Base-by-base conservation (phyloP, 2,888 invertebrate genomes). In the Stenotaenia linearis region DNA sequence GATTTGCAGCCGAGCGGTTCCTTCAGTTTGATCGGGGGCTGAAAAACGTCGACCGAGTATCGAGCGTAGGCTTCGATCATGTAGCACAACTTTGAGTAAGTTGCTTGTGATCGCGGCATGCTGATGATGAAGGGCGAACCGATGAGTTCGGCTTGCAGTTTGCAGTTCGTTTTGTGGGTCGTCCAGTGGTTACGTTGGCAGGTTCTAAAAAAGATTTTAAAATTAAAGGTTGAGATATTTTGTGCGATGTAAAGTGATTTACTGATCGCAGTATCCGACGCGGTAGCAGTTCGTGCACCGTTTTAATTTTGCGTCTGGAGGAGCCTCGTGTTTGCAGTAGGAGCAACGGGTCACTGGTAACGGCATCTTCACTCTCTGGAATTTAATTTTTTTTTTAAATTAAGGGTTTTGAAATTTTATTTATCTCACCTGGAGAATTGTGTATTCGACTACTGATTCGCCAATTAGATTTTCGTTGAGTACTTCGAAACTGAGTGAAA, bases 241-340 rank as follows among this genome's bases (percentile, higher is more conserved):
- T 23, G 23, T 23, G 23, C 85, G n/a, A n/a, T n/a, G n/a, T n/a
- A n/a, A n/a, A n/a, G n/a, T n/a, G n/a, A n/a, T n/a, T 83, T 82
- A 87, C 87, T 86, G 85, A 82, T 87, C 85, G 83, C 89, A 89
- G 84, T 88, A 89, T 81, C 86, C 87, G 2, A 85, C 87, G 82
- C 86, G 85, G 82, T 85, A 86, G 83, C 88, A 88, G 56, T 85
- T 86, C 30, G 85, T 85, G 83, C 88, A 88, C 23, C 86, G 83
- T 80, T 85, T 86, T n/a, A 87, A 84, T 80, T 85, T 85, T 1
- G 80, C 82, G 23, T 83, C 85, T n/a, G 83, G 82, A 15, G 82
- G 81, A 80, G 84, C 83, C 5, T 83, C 84, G 80, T 84, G 84
- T 76, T 85, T 85, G 83, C 88, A 88, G 76, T 84, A 84, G 25